Percentiles rank a stretch among this genome's conserved stretches.
Evolutionary conservation across 1,140 invertebrate genomes (phyloP).

Genomic region (Matsumurasca onukii): DNA sequence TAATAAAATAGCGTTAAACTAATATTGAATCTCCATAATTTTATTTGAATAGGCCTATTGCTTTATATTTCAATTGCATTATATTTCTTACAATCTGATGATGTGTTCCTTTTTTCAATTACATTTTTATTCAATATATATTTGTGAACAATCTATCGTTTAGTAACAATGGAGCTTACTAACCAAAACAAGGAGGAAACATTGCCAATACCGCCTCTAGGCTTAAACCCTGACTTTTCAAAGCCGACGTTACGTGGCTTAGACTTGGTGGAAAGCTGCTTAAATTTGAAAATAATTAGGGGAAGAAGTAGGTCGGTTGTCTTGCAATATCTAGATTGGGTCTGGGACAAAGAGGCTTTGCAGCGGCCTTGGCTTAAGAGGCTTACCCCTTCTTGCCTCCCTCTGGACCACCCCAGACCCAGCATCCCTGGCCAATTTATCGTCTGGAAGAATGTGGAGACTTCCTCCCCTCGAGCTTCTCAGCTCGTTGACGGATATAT

Average conservation of each 20-base stretch:
- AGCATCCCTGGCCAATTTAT: conserved; percentile 13
- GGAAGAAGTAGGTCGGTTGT: conserved; percentile 22
- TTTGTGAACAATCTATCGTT: too few species aligned
- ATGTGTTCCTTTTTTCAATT: too few species aligned
- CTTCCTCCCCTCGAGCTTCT: not conserved
- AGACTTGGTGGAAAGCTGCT: conserved; percentile 3
- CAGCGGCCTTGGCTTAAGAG: conserved; percentile 21
- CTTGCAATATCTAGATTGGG: conserved; percentile 25
- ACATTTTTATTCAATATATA: too few species aligned
- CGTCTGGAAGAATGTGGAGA: conserved; percentile 16
- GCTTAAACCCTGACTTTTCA: not conserved
- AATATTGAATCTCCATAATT: too few species aligned
- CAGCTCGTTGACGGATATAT: not conserved
- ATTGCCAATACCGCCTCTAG: too few species aligned
- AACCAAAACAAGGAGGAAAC: too few species aligned
- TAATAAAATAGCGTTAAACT: too few species aligned
- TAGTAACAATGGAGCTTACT: too few species aligned
- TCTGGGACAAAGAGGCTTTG: conserved; percentile 19
- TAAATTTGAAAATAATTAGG: conserved; percentile 28
- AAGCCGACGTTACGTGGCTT: not conserved
- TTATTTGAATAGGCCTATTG: too few species aligned
- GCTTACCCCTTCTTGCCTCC: not conserved
- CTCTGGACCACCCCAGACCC: not conserved
- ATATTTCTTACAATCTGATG: too few species aligned
- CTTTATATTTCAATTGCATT: too few species aligned